These are phyloP conservation scores for Zaprionus bogoriensis DNA, from an alignment of 2,888 invertebrate species.

Conservation along the genomic window DNA sequence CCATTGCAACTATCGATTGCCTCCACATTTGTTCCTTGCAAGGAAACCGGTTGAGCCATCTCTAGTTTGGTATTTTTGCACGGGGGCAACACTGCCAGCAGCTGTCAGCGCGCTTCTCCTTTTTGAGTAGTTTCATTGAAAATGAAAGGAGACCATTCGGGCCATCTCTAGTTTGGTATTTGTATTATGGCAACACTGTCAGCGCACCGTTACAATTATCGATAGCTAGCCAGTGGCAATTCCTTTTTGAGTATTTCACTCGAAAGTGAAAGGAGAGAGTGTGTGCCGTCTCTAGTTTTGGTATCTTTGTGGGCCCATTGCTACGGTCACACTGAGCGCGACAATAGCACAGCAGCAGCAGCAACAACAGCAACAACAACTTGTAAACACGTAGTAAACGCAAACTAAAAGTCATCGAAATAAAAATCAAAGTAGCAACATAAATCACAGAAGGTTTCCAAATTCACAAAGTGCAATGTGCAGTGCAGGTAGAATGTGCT, in stretches of 20 bases:
- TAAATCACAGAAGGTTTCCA: neutral
- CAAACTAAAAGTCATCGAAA: conserved; percentile 17
- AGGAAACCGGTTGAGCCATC: conserved; percentile 5
- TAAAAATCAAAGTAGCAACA: conserved; percentile 3
- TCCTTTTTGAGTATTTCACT: too few relatives aligned
- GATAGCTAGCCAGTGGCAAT: too few relatives aligned
- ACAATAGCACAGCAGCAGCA: neutral
- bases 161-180: too few relatives aligned
- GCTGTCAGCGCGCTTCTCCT: too few relatives aligned
- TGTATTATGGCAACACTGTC: too few relatives aligned
- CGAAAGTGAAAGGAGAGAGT: too few relatives aligned
- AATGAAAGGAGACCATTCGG: too few relatives aligned
- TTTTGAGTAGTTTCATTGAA: too few relatives aligned
- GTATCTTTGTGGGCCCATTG: conserved; percentile 5
- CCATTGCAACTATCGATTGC: conserved; percentile 25
- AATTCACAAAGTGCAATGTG: neutral
- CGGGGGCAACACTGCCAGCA: neutral
- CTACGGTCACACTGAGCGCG: conserved; percentile 45
- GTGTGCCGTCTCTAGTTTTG: conserved; percentile 3
- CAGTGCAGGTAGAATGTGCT: neutral
- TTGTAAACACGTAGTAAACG: conserved; percentile 56
- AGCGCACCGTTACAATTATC: too few relatives aligned
- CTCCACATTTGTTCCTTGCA: neutral
- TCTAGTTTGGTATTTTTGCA: conserved; percentile 17
- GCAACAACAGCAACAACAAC: conserved; percentile 27